Evolutionary conservation across 1,140 invertebrate genomes (phyloP).

Genomic region (Drosophila busckii): DNA sequence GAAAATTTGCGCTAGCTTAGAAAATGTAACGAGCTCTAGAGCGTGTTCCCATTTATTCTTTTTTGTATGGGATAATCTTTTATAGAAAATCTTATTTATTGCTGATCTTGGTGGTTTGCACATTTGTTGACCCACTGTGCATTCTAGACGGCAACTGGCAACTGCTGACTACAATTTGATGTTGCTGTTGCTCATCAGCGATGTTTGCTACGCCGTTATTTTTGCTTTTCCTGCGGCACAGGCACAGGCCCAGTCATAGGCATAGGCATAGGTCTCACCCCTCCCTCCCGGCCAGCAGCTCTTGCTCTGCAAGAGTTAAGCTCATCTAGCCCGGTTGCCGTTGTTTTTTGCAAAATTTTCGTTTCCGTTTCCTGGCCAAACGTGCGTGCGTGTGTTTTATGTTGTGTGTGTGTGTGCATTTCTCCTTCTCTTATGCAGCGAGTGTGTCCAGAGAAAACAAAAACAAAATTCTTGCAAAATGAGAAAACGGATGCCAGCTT

Average conservation of each 20-base stretch:
- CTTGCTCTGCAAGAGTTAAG: constrained; percentile 9
- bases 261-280: too few species aligned
- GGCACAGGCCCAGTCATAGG: background rate
- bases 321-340: constrained; percentile 39
- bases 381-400: constrained; percentile 42
- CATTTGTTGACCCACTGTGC: constrained; percentile 1
- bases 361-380: constrained; percentile 75
- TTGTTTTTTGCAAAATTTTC: constrained; percentile 76
- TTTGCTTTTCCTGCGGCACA: constrained; percentile 53
- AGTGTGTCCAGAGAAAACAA: constrained; percentile 57
- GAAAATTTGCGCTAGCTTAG: too few species aligned
- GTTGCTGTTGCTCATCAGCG: constrained; percentile 68
- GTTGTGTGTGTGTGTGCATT: constrained; percentile 12
- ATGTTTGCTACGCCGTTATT: constrained; percentile 72
- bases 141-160: background rate
- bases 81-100: too few species aligned
- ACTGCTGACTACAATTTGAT: constrained; percentile 5
- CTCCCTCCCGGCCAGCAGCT: constrained; percentile 46
- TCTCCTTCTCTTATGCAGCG: constrained; percentile 37
- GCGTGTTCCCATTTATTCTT: too few species aligned
- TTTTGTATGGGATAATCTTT: too few species aligned
- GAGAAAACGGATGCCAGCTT: constrained; percentile 73
- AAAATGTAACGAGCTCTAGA: too few species aligned
- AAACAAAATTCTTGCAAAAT: constrained; percentile 71
- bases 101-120: too few species aligned